phyloP scores from a whole-genome alignment of 2,888 invertebrate species.

The Eledona agricola region DNA sequence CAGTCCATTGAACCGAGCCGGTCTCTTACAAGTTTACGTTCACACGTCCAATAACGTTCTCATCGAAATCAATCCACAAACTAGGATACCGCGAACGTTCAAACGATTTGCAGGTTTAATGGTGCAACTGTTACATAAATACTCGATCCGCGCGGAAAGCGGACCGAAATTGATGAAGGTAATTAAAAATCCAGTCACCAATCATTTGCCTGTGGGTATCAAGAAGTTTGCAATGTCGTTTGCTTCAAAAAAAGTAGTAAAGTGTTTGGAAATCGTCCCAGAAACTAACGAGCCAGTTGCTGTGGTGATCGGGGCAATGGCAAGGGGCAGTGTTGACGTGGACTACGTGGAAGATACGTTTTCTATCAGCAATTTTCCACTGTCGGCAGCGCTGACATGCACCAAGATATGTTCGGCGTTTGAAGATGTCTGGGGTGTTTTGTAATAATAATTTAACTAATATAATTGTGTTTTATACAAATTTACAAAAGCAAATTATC shows the following conservation, averaged over 20 bases:
- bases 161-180: conserved; percentile 92
- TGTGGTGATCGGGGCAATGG: conserved; percentile 95
- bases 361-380: conserved; percentile 95
- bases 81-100: conserved; percentile 95
- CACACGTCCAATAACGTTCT: conserved; percentile 92
- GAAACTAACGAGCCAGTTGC: conserved; percentile 83
- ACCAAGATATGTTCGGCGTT: conserved; percentile 94
- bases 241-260: conserved; percentile 74
- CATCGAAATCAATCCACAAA: conserved; percentile 96
- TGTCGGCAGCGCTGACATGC: conserved; percentile 96
- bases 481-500: conserved; percentile 3
- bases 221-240: conserved; percentile 91
- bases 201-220: conserved; percentile 95
- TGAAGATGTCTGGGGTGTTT: conserved; percentile 90
- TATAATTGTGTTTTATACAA: conserved; percentile 1
- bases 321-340: conserved; percentile 88
- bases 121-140: conserved; percentile 97
- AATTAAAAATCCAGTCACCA: conserved; percentile 94
- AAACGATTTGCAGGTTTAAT: conserved; percentile 96
- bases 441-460: conserved; percentile 45
- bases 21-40: conserved; percentile 93
- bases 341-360: conserved; percentile 92
- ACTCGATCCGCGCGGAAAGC: conserved; percentile 89
- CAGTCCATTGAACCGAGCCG: conserved; percentile 95
- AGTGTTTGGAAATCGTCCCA: conserved; percentile 82